phyloP scores from a whole-genome alignment of 2,888 invertebrate species.

The Rotaria magnacalcarata region DNA sequence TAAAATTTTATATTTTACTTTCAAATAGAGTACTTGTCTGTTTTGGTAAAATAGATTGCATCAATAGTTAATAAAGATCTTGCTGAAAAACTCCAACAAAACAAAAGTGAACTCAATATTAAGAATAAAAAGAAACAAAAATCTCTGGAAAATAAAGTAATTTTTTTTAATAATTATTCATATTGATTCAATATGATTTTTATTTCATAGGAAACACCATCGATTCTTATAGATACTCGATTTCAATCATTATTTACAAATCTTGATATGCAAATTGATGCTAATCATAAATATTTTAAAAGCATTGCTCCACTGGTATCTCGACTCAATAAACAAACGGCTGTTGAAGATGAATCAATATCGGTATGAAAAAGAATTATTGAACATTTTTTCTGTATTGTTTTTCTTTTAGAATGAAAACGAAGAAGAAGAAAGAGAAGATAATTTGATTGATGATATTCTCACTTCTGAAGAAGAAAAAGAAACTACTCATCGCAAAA shows the following conservation, averaged over 20 bases:
- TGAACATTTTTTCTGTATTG: too few relatives aligned
- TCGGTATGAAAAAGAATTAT: too few relatives aligned
- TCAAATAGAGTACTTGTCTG: background rate
- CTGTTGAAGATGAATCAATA: too few relatives aligned
- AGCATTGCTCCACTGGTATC: conserved; percentile 32
- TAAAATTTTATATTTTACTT: background rate
- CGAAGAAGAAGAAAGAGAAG: too few relatives aligned
- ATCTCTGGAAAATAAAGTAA: background rate
- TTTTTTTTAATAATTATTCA: too few relatives aligned
- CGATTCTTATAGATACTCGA: conserved; percentile 62
- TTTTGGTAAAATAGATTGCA: conserved; percentile 64
- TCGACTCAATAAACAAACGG: too few relatives aligned
- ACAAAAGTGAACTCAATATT: conserved; percentile 57
- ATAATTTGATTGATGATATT: background rate
- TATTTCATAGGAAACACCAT: background rate
- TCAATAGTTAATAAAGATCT: conserved; percentile 83
- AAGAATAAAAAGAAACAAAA: conserved; percentile 63
- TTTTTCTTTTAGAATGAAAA: too few relatives aligned
- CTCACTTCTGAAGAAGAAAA: background rate
- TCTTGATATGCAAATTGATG: conserved; percentile 84
- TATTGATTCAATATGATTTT: too few relatives aligned
- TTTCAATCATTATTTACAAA: conserved; percentile 85
- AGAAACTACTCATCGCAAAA: too few relatives aligned
- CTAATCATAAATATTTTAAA: conserved; percentile 68
- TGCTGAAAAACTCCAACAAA: conserved; percentile 76